Evolutionary conservation across 2,797 vertebrate species (phyloP), one percentile per base, ranked within the genome.

Genomic region (Microctenopoma steveboyesi): DNA sequence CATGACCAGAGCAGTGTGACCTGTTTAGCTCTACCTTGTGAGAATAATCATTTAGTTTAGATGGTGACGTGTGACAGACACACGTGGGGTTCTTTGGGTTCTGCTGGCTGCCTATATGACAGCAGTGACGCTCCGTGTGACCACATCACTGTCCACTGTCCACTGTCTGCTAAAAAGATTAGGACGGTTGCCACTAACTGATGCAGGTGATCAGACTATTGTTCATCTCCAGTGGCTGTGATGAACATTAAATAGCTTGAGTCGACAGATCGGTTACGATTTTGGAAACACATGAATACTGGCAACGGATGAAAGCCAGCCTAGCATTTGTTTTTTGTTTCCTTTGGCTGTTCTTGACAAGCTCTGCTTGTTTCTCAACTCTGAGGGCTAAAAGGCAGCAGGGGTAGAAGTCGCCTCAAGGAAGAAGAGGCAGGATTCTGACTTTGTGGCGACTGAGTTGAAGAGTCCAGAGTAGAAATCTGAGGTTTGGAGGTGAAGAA

Each of bases 231-330:
- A 33, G 45, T 18, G 22, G 52, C 67, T 48, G 30, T 33, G 30
- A 84, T 64, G 67, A 78, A 70, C 70, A 61, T 69, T 73, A 75
- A 82, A 80, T 84, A 81, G 37, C 42, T 39, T 0, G 10, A 73
- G 56, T 83, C 1, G 14, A 60, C 3, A 9, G 54, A 71, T 51
- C 49, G 3, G 53, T 74, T 65, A 45, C 59, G 68, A 77, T 73
- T 71, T 81, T 74, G 55, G 58, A 67, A 65, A 48, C 42, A 55
- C 39, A 43, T 49, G 47, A 74, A 60, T 22, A 7, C 69, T 70
- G 57, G 61, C 30, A 3, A 54, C 22, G 13, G 48, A 78, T 42
- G 42, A 78, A 67, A 70, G 61, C 11, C 15, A 56, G 49, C 33
- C 11, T 51, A 22, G 22, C 22, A 22, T 22, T 22, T 1, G 28